These are phyloP conservation scores for Poeciliopsis occidentalis DNA, from an alignment of 2,113 vertebrate genomes.

Conservation along the genomic window DNA sequence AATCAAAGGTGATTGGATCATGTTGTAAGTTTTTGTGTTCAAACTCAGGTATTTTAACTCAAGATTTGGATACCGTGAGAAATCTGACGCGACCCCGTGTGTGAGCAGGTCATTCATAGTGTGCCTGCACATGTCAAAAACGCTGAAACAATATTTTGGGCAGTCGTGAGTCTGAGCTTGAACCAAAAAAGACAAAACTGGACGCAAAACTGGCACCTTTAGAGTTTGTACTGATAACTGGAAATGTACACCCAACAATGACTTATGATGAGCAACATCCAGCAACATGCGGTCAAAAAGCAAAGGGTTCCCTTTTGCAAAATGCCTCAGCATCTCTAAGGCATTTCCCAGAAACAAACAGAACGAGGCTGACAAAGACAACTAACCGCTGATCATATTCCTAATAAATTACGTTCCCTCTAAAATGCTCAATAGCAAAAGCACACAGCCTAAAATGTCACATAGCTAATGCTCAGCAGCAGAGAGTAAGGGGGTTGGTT, in stretches of 20 bases:
- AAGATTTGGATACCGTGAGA: no score
- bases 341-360: neutral
- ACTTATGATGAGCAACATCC: neutral
- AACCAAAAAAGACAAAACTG: neutral
- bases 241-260: neutral
- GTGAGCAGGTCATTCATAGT: no score
- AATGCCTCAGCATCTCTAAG: neutral
- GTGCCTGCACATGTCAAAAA: no score
- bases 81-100: no score
- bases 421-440: neutral
- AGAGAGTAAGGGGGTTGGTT: neutral
- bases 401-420: neutral
- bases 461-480: slow-evolving; percentile 7
- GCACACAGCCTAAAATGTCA: neutral
- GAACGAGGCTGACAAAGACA: neutral
- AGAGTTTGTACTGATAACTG: neutral
- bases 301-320: neutral
- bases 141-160: no score
- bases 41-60: no score
- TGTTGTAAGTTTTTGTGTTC: neutral
- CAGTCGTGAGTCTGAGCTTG: no score
- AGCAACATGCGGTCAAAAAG: slow-evolving; percentile 15
- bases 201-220: neutral
- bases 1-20: neutral
- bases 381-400: neutral